phyloP scores from a whole-genome alignment of 2,113 vertebrate genomes.

The Ammospiza nelsoni region DNA sequence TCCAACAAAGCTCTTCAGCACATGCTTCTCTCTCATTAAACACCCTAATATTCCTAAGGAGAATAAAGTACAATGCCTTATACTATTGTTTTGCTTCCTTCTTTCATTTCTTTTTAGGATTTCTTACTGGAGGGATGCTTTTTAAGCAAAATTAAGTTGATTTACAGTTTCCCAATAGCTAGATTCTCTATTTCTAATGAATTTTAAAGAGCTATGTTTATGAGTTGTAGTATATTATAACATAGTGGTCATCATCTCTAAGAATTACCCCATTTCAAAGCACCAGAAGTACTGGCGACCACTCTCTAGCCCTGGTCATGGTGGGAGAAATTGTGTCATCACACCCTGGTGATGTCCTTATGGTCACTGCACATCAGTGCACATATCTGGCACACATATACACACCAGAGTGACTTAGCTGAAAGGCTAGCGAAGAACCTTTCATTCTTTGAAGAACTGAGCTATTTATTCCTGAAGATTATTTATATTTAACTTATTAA shows the following conservation, averaged over 20 bases:
- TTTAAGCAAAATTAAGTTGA: not conserved
- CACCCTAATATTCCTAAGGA: not conserved
- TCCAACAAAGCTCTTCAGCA: not conserved
- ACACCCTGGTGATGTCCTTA: not conserved
- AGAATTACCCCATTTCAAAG: not conserved
- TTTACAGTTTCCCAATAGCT: not conserved
- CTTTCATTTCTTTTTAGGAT: not conserved
- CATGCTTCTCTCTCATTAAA: not conserved
- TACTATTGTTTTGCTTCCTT: not conserved
- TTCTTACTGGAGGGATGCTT: not conserved
- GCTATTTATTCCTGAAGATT: not conserved
- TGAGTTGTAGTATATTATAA: not conserved
- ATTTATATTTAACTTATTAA: not conserved
- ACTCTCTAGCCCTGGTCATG: fast-evolving
- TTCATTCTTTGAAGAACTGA: not conserved
- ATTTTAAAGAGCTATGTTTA: not conserved
- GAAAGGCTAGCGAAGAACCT: not conserved
- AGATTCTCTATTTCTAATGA: not conserved
- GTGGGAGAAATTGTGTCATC: not conserved
- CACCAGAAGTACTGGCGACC: not conserved
- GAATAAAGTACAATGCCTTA: not conserved
- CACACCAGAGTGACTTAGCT: not conserved
- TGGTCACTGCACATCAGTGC: not conserved
- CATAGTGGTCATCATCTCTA: not conserved
- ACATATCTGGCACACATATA: not conserved